Evolutionary conservation across 2,888 invertebrate genomes (phyloP), one percentile per base, ranked within the genome.

Genomic region (Entomobrya proxima): DNA sequence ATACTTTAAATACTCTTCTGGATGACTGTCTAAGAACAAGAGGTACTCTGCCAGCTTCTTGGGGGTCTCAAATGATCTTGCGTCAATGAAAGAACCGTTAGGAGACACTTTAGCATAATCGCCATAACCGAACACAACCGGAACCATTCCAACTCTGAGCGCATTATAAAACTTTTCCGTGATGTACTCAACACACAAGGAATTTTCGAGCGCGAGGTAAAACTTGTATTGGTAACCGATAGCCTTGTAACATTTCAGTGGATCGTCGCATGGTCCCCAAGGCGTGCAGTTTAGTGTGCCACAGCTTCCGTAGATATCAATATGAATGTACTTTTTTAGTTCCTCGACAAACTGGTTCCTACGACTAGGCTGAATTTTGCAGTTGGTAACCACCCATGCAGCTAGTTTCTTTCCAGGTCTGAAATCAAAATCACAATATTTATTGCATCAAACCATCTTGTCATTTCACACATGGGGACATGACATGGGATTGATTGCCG

Each of bases 21-120:
- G 86, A 61, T 91, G 89, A 0, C 64, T 47, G 81, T 91, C 88
- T 67, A 91, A 86, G 37, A 86, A 86, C 15, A 83, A 61, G 35
- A 91, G 85, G 67, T 91, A 90, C 2, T 87, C 80, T 5, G 91
- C 91, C 27, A 91, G 89, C n/a, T 88, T 88, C 83, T 90, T 86
- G 0, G 91, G 89, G 5, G 89, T 87, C 4, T 87, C 61, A 79
- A 91, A 92, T 30, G 90, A 90, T 4, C 89, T 87, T 0, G 91
- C 91, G 85, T 91, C 89, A 64, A 92, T 91, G 87, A 89, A 91
- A 2, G 91, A 91, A 18, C 88, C 88, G n/a, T 88, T 87, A 0
- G 92, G 92, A 1, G 91, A 89, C 5, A 90, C 81, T n/a, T 35
- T 15, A 0, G 87, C 86, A 78, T 92, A 91, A 81, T 91, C 89